Evolutionary conservation across 2,113 vertebrate genomes (phyloP).

Genomic region (Pterophyllum scalare): DNA sequence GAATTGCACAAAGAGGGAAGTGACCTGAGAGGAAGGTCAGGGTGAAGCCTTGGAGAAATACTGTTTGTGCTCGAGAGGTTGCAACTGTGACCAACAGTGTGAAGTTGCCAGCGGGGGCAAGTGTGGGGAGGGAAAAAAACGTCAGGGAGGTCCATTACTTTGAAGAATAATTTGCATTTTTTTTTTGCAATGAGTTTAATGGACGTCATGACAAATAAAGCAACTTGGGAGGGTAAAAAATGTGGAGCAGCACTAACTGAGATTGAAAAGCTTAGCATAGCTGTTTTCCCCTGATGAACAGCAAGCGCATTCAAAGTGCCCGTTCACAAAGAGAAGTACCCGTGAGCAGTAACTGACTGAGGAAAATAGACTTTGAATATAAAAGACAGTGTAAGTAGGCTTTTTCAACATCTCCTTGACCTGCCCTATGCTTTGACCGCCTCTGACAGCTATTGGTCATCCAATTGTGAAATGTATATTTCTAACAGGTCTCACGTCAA

Average conservation of each 20-base stretch:
- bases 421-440: constrained; percentile 37
- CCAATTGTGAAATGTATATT: constrained; percentile 67
- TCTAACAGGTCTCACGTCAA: constrained; percentile 60
- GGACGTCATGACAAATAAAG: constrained; percentile 46
- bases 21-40: constrained; percentile 64
- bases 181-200: not conserved
- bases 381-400: constrained; percentile 19
- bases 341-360: constrained; percentile 54
- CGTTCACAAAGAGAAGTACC: constrained; percentile 48
- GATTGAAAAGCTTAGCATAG: constrained; percentile 67
- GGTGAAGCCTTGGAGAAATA: constrained; percentile 45
- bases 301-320: constrained; percentile 60
- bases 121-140: not conserved
- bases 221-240: constrained; percentile 30
- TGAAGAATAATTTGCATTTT: not conserved
- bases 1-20: constrained; percentile 29
- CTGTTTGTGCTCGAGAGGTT: constrained; percentile 36
- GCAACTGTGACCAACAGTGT: constrained; percentile 22
- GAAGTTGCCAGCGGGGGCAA: constrained; percentile 21
- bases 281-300: constrained; percentile 65
- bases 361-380: constrained; percentile 41
- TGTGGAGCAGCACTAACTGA: constrained; percentile 58
- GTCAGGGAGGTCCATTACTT: not conserved
- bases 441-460: constrained; percentile 65
- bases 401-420: constrained; percentile 42